Base-by-base conservation (phyloP, 2,797 vertebrate genomes). In the Caiman crocodilus region DNA sequence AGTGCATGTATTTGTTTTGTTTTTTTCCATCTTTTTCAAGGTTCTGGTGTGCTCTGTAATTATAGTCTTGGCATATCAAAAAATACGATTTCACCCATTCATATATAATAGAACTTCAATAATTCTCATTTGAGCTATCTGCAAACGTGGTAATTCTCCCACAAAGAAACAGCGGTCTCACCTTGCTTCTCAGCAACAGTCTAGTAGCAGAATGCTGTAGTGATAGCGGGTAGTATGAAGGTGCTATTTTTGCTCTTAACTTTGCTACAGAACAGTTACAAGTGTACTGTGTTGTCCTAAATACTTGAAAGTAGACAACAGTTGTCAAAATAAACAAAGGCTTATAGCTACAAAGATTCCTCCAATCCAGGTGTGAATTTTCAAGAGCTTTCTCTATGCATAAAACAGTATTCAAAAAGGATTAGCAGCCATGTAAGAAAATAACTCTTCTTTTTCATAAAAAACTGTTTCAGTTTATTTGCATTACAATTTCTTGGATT, bases 121-220 rank as follows among this genome's bases (percentile, higher is more conserved):
- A 15, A 55, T 85, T 82, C 55, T 90, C 21, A 56, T 30, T 11
- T 88, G 79, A 78, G 69, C 90, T 85, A 16, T 55, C 67, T 78
- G 32, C 42, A 73, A 82, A 58, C 65, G 64, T 84, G 61, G 15
- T 84, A 65, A n/a, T 7, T 67, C 13, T 69, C 14, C 26, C 0
- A 1, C 56, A 77, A 20, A 83, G 35, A 0, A 0, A 14, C 1
- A 61, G 55, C 0, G 0, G 6, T 55, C 28, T 91, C 25, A 30
- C 0, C 0, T 61, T 84, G n/a, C 75, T 76, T 32, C n/a, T 65
- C 55, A 67, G 13, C 18, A 21, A 67, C 50, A 42, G 4, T 59
- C 42, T 88, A 13, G 21, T 8, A 81, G 5, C 35, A 2, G 2
- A 1, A 2, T 65, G 23, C 26, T 84, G 64, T 13, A 56, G 65